Conservation (phyloP, 2,797 vertebrate genomes). For the Halcyon badia region DNA sequence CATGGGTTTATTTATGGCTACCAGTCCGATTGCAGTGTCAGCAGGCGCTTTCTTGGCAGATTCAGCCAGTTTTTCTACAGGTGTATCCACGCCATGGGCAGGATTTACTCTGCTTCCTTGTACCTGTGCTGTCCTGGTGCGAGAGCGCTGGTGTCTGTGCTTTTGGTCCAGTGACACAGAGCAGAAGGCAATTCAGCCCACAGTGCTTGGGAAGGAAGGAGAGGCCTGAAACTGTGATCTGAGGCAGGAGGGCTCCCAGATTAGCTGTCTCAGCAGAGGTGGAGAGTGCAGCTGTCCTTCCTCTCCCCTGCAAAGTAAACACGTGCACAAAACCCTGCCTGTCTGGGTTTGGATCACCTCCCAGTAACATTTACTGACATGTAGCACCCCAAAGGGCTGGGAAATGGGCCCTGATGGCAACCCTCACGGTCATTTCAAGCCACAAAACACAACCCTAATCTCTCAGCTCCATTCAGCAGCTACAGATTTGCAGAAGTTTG, state of each 20-base stretch:
- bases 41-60: background rate
- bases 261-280: background rate
- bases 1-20: fast-evolving
- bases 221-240: background rate
- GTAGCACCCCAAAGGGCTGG: background rate
- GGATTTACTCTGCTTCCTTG: background rate
- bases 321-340: background rate
- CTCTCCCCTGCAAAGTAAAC: background rate
- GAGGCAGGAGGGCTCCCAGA: background rate
- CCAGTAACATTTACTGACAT: background rate
- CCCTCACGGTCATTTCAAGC: background rate
- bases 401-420: background rate
- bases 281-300: background rate
- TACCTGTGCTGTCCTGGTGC: background rate
- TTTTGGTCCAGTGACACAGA: background rate
- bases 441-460: background rate
- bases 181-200: background rate
- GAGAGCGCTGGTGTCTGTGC: background rate
- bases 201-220: background rate
- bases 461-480: background rate
- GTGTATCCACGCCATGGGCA: background rate
- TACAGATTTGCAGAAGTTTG: background rate
- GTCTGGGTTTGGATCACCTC: background rate
- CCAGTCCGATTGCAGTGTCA: background rate
- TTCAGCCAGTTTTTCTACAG: background rate